These are phyloP conservation scores for Colinus virginianus DNA, from an alignment of 2,113 vertebrate species.

Conservation along the genomic window DNA sequence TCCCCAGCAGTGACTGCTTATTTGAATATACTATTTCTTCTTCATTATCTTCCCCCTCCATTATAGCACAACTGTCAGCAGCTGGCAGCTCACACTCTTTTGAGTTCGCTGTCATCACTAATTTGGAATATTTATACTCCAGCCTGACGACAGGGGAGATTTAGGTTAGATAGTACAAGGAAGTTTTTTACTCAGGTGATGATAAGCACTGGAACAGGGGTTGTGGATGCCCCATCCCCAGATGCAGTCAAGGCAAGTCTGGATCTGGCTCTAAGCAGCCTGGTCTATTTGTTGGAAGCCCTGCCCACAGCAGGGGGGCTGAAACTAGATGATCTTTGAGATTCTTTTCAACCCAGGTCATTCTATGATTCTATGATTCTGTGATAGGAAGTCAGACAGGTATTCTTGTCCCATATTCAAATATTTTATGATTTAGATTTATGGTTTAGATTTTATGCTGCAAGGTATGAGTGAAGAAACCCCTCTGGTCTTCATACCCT, in stretches of 20 bases:
- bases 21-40: conserved; percentile 94
- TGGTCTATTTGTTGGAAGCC: no score
- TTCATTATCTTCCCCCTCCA: conserved; percentile 97
- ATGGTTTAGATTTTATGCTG: neutral
- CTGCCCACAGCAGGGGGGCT: no score
- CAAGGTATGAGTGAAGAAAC: neutral
- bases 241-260: no score
- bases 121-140: conserved; percentile 96
- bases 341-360: no score
- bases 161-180: no score
- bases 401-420: neutral
- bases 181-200: no score
- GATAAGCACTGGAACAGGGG: no score
- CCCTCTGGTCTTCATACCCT: neutral
- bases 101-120: conserved; percentile 94
- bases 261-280: no score
- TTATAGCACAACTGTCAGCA: conserved; percentile 97
- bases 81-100: conserved; percentile 95
- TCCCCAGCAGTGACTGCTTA: conserved; percentile 90
- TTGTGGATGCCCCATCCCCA: no score
- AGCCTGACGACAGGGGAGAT: conserved; percentile 77
- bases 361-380: no score
- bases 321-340: no score
- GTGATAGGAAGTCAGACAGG: conserved; percentile 29
- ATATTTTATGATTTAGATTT: neutral